These are phyloP conservation scores for Potamarius usumacintae DNA, from an alignment of 2,113 vertebrate genomes.

Conservation along the genomic window DNA sequence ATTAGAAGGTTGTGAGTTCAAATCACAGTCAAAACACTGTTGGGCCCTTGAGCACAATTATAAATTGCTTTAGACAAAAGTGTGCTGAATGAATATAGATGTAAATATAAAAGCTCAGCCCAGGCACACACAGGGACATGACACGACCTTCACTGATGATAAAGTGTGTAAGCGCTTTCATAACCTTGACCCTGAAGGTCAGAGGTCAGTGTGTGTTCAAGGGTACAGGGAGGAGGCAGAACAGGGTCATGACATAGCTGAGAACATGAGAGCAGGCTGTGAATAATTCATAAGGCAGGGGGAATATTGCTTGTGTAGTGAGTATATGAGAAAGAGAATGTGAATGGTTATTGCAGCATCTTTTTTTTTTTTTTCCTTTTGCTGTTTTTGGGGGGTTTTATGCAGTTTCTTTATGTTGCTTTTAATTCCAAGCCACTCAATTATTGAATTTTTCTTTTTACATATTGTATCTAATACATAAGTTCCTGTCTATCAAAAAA, in stretches of 20 bases:
- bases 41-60: background rate
- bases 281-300: conserved; percentile 19
- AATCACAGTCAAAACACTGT: background rate
- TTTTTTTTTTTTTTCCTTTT: background rate
- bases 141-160: conserved; percentile 18
- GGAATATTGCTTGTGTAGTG: background rate
- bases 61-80: conserved; percentile 8
- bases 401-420: background rate
- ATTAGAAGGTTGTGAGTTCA: conserved; percentile 9
- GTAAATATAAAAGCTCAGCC: conserved; percentile 3
- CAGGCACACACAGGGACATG: background rate
- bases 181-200: conserved; percentile 30
- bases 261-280: background rate
- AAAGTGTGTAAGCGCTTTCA: conserved; percentile 10
- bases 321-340: background rate
- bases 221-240: background rate
- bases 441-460: background rate
- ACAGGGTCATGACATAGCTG: conserved; percentile 19
- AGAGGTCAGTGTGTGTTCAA: background rate
- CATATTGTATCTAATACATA: background rate
- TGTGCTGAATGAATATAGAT: conserved; percentile 13
- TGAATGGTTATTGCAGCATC: background rate
- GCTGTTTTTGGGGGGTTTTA: rapidly evolving
- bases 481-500: background rate
- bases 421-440: background rate